A percentile compares a stretch with the other conserved stretches of the same genome.
These are phyloP conservation scores for Lamellibrachia luymesi DNA, from an alignment of 1,140 invertebrate species.

Conservation along the genomic window DNA sequence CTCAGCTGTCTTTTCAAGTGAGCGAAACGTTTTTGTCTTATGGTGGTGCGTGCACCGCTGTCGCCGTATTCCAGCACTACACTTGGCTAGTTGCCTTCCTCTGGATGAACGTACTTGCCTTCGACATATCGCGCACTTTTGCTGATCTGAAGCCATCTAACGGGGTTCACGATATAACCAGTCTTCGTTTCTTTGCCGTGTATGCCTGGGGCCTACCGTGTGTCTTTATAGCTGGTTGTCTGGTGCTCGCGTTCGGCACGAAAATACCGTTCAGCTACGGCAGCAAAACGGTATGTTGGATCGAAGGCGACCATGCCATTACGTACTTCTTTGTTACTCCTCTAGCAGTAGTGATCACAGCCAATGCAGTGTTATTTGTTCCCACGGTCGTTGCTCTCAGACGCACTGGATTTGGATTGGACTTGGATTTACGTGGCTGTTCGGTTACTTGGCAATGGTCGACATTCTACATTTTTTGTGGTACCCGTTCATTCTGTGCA, in stretches of 20 bases:
- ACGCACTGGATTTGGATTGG: no score
- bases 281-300: neutral
- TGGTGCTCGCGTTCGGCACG: slow-evolving; percentile 53
- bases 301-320: slow-evolving; percentile 37
- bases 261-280: neutral
- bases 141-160: slow-evolving; percentile 33
- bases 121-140: slow-evolving; percentile 66
- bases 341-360: no score
- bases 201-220: slow-evolving; percentile 60
- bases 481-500: no score
- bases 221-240: slow-evolving; percentile 53
- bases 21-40: slow-evolving; percentile 33
- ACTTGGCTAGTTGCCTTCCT: slow-evolving; percentile 61
- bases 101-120: slow-evolving; percentile 64
- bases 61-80: slow-evolving; percentile 59
- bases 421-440: no score
- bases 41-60: slow-evolving; percentile 33
- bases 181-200: slow-evolving; percentile 59
- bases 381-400: no score
- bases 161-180: slow-evolving; percentile 29
- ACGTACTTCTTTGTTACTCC: slow-evolving; percentile 33
- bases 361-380: no score
- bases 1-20: slow-evolving; percentile 57
- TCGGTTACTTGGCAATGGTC: no score
- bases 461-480: no score